These are phyloP conservation scores for Lasioglossum zephyrum DNA, from an alignment of 2,888 invertebrate genomes.

Conservation along the genomic window DNA sequence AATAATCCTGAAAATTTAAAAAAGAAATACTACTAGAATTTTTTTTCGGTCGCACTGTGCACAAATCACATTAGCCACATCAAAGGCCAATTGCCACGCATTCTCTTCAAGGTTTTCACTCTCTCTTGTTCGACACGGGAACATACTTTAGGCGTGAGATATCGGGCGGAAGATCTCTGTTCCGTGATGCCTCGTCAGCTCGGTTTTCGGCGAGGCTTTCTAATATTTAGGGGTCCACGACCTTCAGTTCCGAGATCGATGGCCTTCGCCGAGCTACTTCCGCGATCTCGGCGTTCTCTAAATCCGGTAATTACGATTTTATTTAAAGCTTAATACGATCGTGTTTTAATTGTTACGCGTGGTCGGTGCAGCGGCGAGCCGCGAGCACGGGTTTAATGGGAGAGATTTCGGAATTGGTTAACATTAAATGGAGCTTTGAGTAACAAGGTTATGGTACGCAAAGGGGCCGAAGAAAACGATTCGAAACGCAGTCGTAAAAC, in stretches of 20 bases:
- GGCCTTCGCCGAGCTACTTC: conserved; percentile 2
- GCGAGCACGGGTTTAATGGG: background rate
- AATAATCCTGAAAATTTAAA: background rate
- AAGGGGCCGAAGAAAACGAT: conserved; percentile 4
- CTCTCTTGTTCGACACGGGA: background rate
- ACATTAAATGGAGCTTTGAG: conserved; percentile 11
- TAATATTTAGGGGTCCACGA: conserved; percentile 5
- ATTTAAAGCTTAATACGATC: background rate
- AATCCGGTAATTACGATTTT: background rate
- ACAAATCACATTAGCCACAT: background rate
- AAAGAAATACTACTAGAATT: background rate
- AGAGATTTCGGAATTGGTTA: conserved; percentile 7
- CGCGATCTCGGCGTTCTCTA: background rate
- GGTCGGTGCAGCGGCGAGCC: background rate
- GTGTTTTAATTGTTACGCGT: conserved; percentile 1
- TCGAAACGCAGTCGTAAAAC: background rate
- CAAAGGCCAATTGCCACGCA: conserved; percentile 29
- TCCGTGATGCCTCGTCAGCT: background rate
- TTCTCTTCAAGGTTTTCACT: background rate
- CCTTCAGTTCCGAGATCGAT: background rate
- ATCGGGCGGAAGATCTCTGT: background rate
- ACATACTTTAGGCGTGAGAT: background rate
- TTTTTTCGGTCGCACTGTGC: background rate
- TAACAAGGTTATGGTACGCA: conserved; percentile 2
- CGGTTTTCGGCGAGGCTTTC: background rate